A percentile compares a stretch with the other conserved stretches of the same genome.
These are phyloP conservation scores for Drosophila austrosaltans DNA, from an alignment of 2,888 invertebrate genomes.

Conservation along the genomic window DNA sequence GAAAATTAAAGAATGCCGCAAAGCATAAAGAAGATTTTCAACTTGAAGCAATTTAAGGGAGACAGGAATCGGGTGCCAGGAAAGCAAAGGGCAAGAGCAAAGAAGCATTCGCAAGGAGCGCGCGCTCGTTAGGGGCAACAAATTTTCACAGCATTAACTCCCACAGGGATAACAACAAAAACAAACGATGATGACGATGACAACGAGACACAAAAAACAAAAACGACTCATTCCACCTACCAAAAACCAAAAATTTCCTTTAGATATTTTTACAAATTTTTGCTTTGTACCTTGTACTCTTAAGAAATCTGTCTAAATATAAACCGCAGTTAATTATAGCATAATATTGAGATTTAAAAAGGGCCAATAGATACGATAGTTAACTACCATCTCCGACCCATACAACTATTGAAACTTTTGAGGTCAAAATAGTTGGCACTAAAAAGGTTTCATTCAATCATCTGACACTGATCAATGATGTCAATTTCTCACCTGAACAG, in stretches of 20 bases:
- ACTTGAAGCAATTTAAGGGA: constrained; percentile 5
- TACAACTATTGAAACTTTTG: background rate
- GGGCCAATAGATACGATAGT: background rate
- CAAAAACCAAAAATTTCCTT: background rate
- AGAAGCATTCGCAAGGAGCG: background rate
- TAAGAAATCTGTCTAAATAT: background rate
- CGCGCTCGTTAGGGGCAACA: constrained; percentile 14
- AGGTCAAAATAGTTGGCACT: background rate
- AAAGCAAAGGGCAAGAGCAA: background rate
- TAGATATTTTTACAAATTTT: background rate
- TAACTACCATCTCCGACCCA: background rate
- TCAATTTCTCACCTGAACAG: constrained; percentile 7
- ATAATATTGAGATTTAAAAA: background rate
- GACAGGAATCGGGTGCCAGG: background rate
- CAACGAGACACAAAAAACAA: constrained; percentile 8
- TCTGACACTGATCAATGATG: constrained; percentile 23
- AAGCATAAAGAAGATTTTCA: constrained; percentile 16
- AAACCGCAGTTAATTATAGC: constrained; percentile 2
- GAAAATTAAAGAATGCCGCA: constrained; percentile 13
- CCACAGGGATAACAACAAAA: constrained; percentile 13
- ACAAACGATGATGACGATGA: constrained; percentile 10
- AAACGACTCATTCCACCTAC: background rate
- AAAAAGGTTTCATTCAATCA: constrained; percentile 23
- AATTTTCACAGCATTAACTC: constrained; percentile 20
- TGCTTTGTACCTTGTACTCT: background rate